A percentile compares a stretch with the other conserved stretches of the same genome.
Conservation (phyloP, 2,113 vertebrate genomes). For the Callaeas wilsoni region DNA sequence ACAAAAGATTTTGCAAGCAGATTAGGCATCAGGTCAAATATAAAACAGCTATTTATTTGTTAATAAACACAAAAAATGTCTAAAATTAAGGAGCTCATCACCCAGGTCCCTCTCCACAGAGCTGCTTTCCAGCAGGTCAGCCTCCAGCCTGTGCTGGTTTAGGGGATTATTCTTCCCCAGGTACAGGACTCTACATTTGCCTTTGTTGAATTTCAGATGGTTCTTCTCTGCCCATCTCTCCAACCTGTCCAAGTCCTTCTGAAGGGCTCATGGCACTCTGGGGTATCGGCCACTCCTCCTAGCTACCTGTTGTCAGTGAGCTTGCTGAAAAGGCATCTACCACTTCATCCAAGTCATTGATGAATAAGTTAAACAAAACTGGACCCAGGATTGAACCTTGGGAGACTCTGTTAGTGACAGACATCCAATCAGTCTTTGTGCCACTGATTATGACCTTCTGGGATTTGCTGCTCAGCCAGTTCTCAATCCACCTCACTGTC, state of each 20-base stretch:
- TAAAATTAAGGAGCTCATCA: neutral
- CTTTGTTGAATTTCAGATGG: neutral
- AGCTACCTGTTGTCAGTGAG: neutral
- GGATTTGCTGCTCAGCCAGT: neutral
- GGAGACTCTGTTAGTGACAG: neutral
- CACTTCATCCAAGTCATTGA: neutral
- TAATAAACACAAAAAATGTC: neutral
- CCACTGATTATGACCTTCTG: neutral
- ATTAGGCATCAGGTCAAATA: neutral
- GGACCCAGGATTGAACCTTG: neutral
- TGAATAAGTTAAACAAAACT: neutral
- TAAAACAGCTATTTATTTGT: neutral
- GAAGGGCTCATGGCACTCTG: neutral
- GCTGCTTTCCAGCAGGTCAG: neutral
- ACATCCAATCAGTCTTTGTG: neutral
- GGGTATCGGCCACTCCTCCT: neutral
- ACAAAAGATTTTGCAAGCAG: neutral
- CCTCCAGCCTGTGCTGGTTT: neutral
- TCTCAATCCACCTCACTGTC: neutral
- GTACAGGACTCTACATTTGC: neutral
- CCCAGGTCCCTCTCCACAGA: neutral
- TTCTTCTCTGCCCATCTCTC: neutral
- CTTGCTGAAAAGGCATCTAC: neutral
- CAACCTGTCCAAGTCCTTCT: neutral
- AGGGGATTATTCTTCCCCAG: neutral